phyloP scores from a whole-genome alignment of 2,797 vertebrate genomes.

The Sebastes vulpes region DNA sequence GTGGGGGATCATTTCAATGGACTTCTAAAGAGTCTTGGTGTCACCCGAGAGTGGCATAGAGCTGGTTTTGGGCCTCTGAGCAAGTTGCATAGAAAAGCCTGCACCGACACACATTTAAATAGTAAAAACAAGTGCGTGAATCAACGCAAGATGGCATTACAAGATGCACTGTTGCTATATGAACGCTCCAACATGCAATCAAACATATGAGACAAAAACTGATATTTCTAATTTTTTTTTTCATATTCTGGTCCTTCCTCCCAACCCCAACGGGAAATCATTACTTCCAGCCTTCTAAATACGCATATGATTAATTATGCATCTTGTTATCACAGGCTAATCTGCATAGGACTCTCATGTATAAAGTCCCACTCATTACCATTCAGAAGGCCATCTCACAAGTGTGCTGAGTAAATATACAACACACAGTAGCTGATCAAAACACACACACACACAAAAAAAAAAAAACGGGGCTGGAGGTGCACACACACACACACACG shows the following conservation, averaged over 20 bases:
- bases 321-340: constrained; percentile 80
- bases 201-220: neutral
- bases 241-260: constrained; percentile 61
- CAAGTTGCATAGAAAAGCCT: constrained; percentile 25
- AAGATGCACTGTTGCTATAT: neutral
- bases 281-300: constrained; percentile 72
- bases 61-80: constrained; percentile 18
- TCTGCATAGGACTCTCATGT: constrained; percentile 77
- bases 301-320: constrained; percentile 82
- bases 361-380: constrained; percentile 70
- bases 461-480: constrained; percentile 8
- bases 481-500: neutral
- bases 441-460: neutral
- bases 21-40: constrained; percentile 59
- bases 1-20: constrained; percentile 57
- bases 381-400: constrained; percentile 67
- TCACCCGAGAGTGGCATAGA: constrained; percentile 36
- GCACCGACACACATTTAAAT: neutral
- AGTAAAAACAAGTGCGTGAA: constrained; percentile 12
- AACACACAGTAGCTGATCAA: constrained; percentile 47
- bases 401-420: constrained; percentile 73
- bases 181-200: neutral
- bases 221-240: constrained; percentile 45
- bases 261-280: constrained; percentile 72
- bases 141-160: neutral